A percentile compares a stretch with the other conserved stretches of the same genome.
These are phyloP conservation scores for Tetranychus piercei DNA, from an alignment of 2,888 invertebrate genomes.

Conservation along the genomic window DNA sequence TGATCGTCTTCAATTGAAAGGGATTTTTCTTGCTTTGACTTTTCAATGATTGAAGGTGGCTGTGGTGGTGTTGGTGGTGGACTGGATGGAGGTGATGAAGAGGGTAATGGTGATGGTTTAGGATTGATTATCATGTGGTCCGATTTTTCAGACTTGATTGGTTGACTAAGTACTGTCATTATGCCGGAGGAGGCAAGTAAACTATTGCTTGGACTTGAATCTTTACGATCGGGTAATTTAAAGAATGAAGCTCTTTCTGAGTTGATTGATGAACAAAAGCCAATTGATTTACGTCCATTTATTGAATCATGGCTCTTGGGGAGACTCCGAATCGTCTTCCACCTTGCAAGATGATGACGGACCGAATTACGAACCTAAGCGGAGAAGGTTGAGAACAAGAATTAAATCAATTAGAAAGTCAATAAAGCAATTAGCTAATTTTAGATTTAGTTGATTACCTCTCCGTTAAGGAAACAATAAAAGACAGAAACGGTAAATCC, in stretches of 20 bases:
- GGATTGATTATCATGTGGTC: not conserved
- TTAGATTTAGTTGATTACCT: conserved; percentile 41
- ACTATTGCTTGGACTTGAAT: not conserved
- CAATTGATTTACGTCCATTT: not conserved
- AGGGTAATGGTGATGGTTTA: not conserved
- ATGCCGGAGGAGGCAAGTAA: not conserved
- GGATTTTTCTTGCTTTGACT: not conserved
- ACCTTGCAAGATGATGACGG: conserved; percentile 57
- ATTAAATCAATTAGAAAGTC: not conserved
- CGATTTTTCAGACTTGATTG: not conserved
- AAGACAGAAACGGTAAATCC: conserved; percentile 73
- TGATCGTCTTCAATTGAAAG: not conserved
- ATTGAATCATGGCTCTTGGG: not conserved
- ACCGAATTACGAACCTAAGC: conserved; percentile 47
- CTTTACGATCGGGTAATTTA: not conserved
- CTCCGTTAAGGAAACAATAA: conserved; percentile 81
- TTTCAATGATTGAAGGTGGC: not conserved
- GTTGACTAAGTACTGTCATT: not conserved
- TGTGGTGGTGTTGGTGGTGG: not conserved
- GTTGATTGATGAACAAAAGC: conserved; percentile 2
- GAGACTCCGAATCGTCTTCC: conserved; percentile 40
- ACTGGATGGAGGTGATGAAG: not conserved
- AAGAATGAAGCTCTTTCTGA: not conserved
- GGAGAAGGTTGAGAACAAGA: not conserved
- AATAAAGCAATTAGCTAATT: not conserved